phyloP scores from a whole-genome alignment of 30 jellyfish, hydroid and myxozoan species.

The Hydra vulgaris region DNA sequence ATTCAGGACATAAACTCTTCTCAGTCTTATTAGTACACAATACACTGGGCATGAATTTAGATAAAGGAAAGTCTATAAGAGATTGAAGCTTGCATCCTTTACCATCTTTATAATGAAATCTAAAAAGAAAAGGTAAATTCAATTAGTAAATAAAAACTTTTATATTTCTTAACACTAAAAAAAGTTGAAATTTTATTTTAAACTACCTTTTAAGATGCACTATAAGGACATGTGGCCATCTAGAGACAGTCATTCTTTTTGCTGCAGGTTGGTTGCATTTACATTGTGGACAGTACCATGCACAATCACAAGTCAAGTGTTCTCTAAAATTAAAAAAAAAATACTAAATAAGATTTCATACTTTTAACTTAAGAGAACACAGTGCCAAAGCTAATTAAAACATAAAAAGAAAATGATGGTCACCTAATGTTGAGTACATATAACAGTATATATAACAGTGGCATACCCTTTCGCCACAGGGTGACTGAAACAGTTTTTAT shows the following conservation, averaged over 20 bases:
- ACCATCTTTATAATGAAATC: constrained; percentile 70
- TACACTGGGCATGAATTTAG: constrained; percentile 37
- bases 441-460: no score
- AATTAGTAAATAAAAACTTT: no score
- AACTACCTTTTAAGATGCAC: constrained; percentile 71
- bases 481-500: no score
- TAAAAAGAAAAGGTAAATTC: not conserved
- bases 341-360: no score
- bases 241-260: constrained; percentile 52
- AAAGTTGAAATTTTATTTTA: no score
- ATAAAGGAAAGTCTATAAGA: constrained; percentile 54
- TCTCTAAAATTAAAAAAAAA: constrained; percentile 42
- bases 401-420: no score
- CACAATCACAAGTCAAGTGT: constrained; percentile 42
- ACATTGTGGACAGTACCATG: constrained; percentile 82
- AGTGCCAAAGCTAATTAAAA: no score
- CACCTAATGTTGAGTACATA: no score
- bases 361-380: no score
- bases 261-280: constrained; percentile 54
- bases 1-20: not conserved
- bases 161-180: no score
- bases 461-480: no score
- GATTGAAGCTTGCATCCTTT: constrained; percentile 50
- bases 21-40: constrained; percentile 40
- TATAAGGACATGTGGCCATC: constrained; percentile 63